phyloP scores from a whole-genome alignment of 2,113 vertebrate species.

The Ciconia stormi region DNA sequence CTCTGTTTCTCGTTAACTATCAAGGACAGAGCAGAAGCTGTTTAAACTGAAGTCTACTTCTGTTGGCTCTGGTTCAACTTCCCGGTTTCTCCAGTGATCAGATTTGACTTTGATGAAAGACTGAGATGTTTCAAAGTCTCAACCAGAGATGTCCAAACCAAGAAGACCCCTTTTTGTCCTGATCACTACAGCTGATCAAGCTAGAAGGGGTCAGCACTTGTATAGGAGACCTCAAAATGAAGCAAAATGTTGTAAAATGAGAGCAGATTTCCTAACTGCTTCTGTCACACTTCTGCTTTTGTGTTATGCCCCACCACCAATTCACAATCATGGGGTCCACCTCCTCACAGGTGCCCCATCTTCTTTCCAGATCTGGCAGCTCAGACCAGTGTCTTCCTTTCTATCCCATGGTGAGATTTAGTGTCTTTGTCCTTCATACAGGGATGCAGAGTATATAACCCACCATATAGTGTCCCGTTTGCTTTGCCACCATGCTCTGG shows the following conservation, averaged over 20 bases:
- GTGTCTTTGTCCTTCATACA: background rate
- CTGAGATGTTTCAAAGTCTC: background rate
- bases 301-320: no score
- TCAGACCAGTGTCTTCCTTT: background rate
- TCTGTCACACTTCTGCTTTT: background rate
- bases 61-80: background rate
- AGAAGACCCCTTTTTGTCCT: background rate
- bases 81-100: background rate
- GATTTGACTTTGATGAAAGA: background rate
- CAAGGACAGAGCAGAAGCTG: background rate
- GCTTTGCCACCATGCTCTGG: background rate
- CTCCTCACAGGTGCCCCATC: background rate
- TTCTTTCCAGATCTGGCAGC: background rate
- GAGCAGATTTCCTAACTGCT: background rate
- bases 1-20: background rate
- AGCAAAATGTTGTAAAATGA: background rate
- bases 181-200: background rate
- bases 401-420: background rate
- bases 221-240: background rate
- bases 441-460: background rate
- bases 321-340: background rate
- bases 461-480: rapidly evolving
- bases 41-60: background rate
- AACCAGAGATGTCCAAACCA: background rate
- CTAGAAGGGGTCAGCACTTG: background rate